These are phyloP conservation scores for Epinotia brunnichana DNA, from an alignment of 2,888 invertebrate genomes.

Conservation along the genomic window DNA sequence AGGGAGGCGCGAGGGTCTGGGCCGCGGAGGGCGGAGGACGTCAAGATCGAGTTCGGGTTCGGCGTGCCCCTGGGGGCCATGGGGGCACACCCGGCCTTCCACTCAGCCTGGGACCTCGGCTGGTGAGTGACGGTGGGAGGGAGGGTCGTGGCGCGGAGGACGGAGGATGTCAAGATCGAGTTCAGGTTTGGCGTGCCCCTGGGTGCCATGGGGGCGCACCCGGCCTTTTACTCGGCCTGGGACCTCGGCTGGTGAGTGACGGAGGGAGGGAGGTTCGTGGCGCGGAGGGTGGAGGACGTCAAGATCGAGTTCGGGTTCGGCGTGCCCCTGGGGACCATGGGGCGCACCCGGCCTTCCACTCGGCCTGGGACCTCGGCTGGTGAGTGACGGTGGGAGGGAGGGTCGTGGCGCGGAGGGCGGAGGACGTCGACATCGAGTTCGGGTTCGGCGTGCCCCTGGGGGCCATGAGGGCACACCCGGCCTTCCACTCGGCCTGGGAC, in stretches of 20 bases:
- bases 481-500: slow-evolving; percentile 83
- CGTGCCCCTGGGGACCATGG: slow-evolving; percentile 80
- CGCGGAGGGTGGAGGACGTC: too few relatives aligned
- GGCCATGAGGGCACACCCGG: slow-evolving; percentile 80
- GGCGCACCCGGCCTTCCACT: slow-evolving; percentile 80
- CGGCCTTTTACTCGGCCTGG: slow-evolving; percentile 83
- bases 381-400: slow-evolving; percentile 56
- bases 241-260: slow-evolving; percentile 78
- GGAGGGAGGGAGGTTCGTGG: slow-evolving; percentile 51
- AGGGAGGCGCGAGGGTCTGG: slow-evolving; percentile 59
- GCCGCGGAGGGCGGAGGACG: slow-evolving; percentile 74
- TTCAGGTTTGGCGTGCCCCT: slow-evolving; percentile 79
- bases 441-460: slow-evolving; percentile 81
- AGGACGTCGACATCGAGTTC: slow-evolving; percentile 83
- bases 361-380: slow-evolving; percentile 82
- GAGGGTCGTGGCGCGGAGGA: slow-evolving; percentile 49
- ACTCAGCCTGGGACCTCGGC: slow-evolving; percentile 82
- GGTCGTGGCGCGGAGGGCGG: too few relatives aligned
- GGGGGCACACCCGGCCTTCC: slow-evolving; percentile 81
- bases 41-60: slow-evolving; percentile 82
- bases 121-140: slow-evolving; percentile 64
- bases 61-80: slow-evolving; percentile 80
- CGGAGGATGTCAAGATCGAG: slow-evolving; percentile 84
- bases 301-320: slow-evolving; percentile 83
- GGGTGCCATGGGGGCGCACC: slow-evolving; percentile 80